phyloP scores from a whole-genome alignment of 2,797 vertebrate species.

The Spheniscus humboldti region DNA sequence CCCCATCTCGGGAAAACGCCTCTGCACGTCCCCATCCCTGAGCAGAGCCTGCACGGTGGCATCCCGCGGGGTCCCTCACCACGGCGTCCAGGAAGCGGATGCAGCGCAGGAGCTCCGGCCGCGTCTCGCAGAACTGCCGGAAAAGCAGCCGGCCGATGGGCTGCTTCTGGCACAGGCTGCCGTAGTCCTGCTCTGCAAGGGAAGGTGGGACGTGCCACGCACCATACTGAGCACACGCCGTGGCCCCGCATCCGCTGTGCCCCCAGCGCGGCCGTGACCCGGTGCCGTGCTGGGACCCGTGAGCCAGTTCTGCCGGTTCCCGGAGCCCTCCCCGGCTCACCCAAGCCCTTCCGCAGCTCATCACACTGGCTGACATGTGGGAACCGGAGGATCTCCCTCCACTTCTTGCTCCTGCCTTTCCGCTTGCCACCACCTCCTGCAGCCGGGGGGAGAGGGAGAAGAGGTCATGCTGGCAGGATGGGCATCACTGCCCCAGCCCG shows the following conservation, averaged over 20 bases:
- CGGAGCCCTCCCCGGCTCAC: not conserved
- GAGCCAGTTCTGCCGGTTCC: not conserved
- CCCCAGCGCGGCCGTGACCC: rapidly evolving
- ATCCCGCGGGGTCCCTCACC: slow-evolving; percentile 66
- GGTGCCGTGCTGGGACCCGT: rapidly evolving
- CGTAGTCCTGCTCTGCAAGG: slow-evolving; percentile 78
- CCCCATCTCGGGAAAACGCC: not conserved
- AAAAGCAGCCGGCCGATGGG: slow-evolving; percentile 83
- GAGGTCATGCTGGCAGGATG: rapidly evolving
- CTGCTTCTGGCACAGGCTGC: slow-evolving; percentile 81
- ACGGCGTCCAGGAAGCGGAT: slow-evolving; percentile 75
- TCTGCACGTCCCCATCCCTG: not conserved
- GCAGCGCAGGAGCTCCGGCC: slow-evolving; percentile 70
- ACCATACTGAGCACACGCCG: rapidly evolving
- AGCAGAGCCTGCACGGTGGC: not conserved
- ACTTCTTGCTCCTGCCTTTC: slow-evolving; percentile 71
- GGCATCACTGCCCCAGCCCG: rapidly evolving
- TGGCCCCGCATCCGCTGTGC: rapidly evolving
- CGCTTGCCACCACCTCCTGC: slow-evolving; percentile 66
- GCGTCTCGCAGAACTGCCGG: slow-evolving; percentile 78
- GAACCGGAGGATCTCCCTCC: slow-evolving; percentile 66
- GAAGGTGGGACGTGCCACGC: not conserved
- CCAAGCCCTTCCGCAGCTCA: slow-evolving; percentile 52
- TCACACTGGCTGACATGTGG: slow-evolving; percentile 67
- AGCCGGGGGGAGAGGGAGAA: not conserved